Evolutionary conservation across 2,888 invertebrate genomes (phyloP).

Genomic region (Xestia sexstrigata): DNA sequence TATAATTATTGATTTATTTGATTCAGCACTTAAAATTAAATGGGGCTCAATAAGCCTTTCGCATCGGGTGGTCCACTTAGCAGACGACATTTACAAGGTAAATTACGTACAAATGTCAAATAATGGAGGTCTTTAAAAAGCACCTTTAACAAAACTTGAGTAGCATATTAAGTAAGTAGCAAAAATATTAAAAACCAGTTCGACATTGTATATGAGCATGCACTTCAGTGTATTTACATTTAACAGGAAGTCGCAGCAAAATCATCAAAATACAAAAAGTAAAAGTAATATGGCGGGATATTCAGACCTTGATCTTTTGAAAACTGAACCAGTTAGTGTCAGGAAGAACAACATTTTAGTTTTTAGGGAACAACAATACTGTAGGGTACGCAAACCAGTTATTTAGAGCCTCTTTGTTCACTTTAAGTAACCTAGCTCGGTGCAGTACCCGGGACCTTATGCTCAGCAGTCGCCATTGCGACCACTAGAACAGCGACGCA

Average conservation of each 20-base stretch:
- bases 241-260: conserved; percentile 40
- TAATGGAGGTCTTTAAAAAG: not conserved
- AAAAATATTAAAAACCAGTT: conserved; percentile 21
- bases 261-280: conserved; percentile 20
- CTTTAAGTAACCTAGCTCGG: too few species aligned
- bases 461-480: too few species aligned
- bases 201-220: not conserved
- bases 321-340: conserved; percentile 20
- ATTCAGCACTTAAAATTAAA: not conserved
- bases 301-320: conserved; percentile 48
- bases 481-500: too few species aligned
- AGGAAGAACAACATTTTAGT: conserved; percentile 4
- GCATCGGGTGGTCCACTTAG: not conserved
- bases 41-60: too few species aligned
- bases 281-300: conserved; percentile 17
- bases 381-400: not conserved
- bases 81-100: not conserved
- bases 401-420: too few species aligned
- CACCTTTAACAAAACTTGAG: not conserved
- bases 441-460: too few species aligned
- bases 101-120: not conserved
- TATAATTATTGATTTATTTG: not conserved
- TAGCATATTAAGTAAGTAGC: not conserved
- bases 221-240: not conserved
- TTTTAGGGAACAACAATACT: not conserved